phyloP scores from a whole-genome alignment of 2,888 invertebrate species.

The Deilephila porcellus region DNA sequence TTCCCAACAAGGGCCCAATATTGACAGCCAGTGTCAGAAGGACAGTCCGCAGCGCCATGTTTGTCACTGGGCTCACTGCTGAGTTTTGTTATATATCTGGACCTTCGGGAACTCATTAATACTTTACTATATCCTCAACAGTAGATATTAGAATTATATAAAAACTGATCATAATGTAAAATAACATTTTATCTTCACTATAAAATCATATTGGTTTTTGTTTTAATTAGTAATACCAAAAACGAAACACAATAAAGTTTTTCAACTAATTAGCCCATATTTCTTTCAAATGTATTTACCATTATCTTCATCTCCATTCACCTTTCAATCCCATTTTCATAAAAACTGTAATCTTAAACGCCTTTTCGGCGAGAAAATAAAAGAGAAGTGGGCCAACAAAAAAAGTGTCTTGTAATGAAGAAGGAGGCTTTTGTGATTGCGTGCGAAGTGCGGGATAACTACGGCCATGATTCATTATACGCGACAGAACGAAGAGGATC shows the following conservation, averaged over 20 bases:
- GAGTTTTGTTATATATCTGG: slow-evolving; percentile 13
- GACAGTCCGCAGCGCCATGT: slow-evolving; percentile 54
- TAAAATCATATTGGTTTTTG: no score
- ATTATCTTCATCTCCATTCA: slow-evolving; percentile 10
- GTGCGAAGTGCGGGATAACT: slow-evolving; percentile 60
- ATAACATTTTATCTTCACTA: not conserved
- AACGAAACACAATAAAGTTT: not conserved
- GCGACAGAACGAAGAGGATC: slow-evolving; percentile 45
- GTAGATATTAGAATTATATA: not conserved
- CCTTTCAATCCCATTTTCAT: slow-evolving; percentile 13
- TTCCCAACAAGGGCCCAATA: slow-evolving; percentile 79
- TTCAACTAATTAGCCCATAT: not conserved
- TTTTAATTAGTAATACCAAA: not conserved
- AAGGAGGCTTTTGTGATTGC: slow-evolving; percentile 57
- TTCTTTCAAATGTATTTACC: not conserved
- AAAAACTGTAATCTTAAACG: slow-evolving; percentile 42
- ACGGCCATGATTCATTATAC: slow-evolving; percentile 57
- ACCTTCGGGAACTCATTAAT: not conserved
- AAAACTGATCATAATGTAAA: not conserved
- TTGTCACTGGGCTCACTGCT: slow-evolving; percentile 1
- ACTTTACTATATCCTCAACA: not conserved
- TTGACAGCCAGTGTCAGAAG: slow-evolving; percentile 80
- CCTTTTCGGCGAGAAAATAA: slow-evolving; percentile 50
- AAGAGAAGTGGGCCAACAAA: slow-evolving; percentile 37
- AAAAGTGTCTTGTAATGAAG: slow-evolving; percentile 58